Percentiles rank a stretch among this genome's conserved stretches.
Evolutionary conservation across 1,140 invertebrate genomes (phyloP).

Genomic region (Drosophila biarmipes): DNA sequence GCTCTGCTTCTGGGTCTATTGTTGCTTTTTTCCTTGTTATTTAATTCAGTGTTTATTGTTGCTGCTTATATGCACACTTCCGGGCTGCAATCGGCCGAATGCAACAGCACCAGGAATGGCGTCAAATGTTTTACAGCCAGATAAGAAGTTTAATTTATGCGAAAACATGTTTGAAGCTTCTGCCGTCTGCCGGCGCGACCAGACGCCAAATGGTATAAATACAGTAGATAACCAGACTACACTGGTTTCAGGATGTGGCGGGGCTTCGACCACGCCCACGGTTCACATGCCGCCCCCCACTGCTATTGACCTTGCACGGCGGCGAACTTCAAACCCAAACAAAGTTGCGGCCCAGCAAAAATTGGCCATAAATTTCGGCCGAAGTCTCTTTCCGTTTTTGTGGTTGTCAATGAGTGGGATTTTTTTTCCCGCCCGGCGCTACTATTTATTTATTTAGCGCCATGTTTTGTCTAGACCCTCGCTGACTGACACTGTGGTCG

Average conservation of each 20-base stretch:
- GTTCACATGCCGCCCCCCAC: constrained; percentile 27
- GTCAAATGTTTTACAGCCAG: constrained; percentile 81
- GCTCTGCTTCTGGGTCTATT: constrained; percentile 3
- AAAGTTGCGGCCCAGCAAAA: constrained; percentile 34
- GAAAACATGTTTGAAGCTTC: constrained; percentile 80
- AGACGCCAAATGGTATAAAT: constrained; percentile 22
- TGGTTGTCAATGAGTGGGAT: constrained; percentile 55
- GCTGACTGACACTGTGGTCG: constrained; percentile 45
- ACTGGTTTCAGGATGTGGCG: constrained; percentile 33
- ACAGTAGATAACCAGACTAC: constrained; percentile 13
- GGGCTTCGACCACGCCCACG: constrained; percentile 34
- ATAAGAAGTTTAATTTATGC: constrained; percentile 84
- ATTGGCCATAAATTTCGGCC: constrained; percentile 62
- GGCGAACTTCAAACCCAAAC: constrained; percentile 30
- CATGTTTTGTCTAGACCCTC: constrained; percentile 77
- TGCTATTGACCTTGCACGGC: constrained; percentile 68
- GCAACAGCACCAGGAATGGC: constrained; percentile 57
- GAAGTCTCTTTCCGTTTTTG: constrained; percentile 62
- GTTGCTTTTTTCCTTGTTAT: background rate
- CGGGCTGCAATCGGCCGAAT: constrained; percentile 44
- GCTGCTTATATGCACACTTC: constrained; percentile 63
- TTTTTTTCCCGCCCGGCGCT: constrained; percentile 24
- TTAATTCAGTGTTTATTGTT: constrained; percentile 26
- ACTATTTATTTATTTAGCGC: constrained; percentile 81
- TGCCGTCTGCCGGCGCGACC: constrained; percentile 9